Evolutionary conservation across 2,113 vertebrate genomes (phyloP).

Genomic region (Sitta europaea): DNA sequence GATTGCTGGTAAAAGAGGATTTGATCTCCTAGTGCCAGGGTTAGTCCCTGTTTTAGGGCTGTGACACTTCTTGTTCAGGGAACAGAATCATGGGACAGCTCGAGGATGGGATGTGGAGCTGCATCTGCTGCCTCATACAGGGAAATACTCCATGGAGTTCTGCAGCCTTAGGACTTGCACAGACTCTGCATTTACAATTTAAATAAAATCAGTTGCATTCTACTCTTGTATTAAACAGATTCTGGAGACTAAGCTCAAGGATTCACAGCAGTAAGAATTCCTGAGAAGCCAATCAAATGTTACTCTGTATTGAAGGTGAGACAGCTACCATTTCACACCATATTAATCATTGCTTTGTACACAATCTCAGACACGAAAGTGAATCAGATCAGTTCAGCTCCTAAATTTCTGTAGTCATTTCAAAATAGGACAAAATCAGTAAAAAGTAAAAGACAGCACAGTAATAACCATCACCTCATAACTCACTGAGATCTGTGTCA

Average conservation of each 20-base stretch:
- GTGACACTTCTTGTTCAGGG: neutral
- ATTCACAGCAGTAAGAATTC: neutral
- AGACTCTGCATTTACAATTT: neutral
- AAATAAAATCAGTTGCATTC: neutral
- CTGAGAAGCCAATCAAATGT: neutral
- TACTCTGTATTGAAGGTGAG: neutral
- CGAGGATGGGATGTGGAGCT: neutral
- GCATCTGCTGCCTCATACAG: neutral
- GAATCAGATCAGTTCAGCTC: neutral
- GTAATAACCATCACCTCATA: neutral
- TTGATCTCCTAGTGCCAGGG: neutral
- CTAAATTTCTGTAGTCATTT: neutral
- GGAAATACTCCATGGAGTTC: rapidly evolving
- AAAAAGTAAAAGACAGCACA: neutral
- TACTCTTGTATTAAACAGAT: neutral
- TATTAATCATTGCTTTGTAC: neutral
- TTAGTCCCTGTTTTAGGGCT: neutral
- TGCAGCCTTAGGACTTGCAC: rapidly evolving
- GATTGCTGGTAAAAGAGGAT: neutral
- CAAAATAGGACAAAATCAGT: neutral
- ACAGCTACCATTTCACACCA: neutral
- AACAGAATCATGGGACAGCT: neutral
- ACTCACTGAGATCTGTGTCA: neutral
- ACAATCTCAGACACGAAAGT: neutral
- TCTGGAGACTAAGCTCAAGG: neutral